phyloP scores from a whole-genome alignment of 2,113 vertebrate genomes.

The Sturnus vulgaris region DNA sequence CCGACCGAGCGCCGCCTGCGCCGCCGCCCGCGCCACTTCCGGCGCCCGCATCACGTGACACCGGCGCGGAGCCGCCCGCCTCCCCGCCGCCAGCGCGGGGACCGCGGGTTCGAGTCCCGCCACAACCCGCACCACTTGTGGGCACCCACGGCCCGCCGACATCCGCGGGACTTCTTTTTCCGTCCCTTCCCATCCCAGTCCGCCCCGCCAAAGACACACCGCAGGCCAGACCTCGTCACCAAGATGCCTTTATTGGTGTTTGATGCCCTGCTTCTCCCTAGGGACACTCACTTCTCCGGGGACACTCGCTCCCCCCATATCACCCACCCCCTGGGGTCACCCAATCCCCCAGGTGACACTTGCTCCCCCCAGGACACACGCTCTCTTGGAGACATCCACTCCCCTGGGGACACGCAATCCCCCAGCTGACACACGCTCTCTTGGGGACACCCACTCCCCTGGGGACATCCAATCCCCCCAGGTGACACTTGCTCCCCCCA shows the following conservation, averaged over 20 bases:
- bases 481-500: neutral
- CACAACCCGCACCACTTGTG: neutral
- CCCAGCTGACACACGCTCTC: neutral
- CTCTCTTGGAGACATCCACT: neutral
- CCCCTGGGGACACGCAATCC: neutral
- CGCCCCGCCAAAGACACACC: neutral
- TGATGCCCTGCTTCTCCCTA: neutral
- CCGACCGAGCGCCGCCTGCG: too few relatives aligned
- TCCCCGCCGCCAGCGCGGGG: rapidly evolving
- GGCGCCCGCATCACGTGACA: neutral
- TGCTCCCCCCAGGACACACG: neutral
- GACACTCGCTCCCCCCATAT: neutral
- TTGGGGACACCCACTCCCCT: neutral
- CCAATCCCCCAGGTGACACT: neutral
- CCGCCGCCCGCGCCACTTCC: neutral
- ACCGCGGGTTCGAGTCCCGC: neutral
- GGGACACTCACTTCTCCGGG: neutral
- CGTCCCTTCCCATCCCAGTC: neutral
- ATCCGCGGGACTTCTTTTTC: too few relatives aligned
- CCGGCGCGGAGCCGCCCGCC: neutral
- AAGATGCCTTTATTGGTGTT: conserved; percentile 25
- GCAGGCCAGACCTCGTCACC: neutral
- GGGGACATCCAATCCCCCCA: neutral
- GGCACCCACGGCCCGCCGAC: rapidly evolving
- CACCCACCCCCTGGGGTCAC: neutral